phyloP scores from a whole-genome alignment of 2,888 invertebrate genomes.

The Drosophila borealis region DNA sequence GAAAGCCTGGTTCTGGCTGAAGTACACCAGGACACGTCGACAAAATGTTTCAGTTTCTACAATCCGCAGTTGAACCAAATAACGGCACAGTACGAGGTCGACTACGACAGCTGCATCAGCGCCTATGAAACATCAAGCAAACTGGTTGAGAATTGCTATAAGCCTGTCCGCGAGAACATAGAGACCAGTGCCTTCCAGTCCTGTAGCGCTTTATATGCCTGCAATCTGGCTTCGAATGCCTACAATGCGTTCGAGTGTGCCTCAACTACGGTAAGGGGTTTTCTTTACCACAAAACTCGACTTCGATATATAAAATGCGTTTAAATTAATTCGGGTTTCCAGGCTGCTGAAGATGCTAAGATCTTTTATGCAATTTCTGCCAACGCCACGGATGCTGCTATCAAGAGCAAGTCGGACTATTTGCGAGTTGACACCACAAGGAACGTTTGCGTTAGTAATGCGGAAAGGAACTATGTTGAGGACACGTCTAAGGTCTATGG shows the following conservation, averaged over 20 bases:
- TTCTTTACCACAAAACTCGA: not conserved
- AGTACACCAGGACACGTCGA: constrained; percentile 19
- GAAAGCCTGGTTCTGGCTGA: constrained; percentile 45
- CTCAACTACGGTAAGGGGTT: constrained; percentile 18
- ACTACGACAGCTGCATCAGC: constrained; percentile 24
- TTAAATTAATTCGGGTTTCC: not conserved
- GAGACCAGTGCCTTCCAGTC: not conserved
- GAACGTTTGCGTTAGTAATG: constrained; percentile 28
- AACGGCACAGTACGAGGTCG: constrained; percentile 26
- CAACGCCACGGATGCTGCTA: constrained; percentile 33
- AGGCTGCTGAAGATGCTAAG: constrained; percentile 41
- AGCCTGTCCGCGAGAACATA: not conserved
- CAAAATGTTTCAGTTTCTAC: constrained; percentile 38
- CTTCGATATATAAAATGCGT: not conserved
- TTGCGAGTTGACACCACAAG: not conserved
- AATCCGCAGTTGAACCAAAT: constrained; percentile 30
- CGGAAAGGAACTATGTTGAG: constrained; percentile 49
- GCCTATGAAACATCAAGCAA: not conserved
- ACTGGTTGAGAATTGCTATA: not conserved
- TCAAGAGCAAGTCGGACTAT: constrained; percentile 24
- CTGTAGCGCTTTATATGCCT: constrained; percentile 14
- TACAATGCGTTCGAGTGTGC: constrained; percentile 24
- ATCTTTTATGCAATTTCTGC: constrained; percentile 42
- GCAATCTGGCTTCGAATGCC: constrained; percentile 1
- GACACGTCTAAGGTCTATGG: constrained; percentile 37